These are phyloP conservation scores for Allolobophora icterica DNA, from an alignment of 2,888 invertebrate genomes.

Conservation along the genomic window DNA sequence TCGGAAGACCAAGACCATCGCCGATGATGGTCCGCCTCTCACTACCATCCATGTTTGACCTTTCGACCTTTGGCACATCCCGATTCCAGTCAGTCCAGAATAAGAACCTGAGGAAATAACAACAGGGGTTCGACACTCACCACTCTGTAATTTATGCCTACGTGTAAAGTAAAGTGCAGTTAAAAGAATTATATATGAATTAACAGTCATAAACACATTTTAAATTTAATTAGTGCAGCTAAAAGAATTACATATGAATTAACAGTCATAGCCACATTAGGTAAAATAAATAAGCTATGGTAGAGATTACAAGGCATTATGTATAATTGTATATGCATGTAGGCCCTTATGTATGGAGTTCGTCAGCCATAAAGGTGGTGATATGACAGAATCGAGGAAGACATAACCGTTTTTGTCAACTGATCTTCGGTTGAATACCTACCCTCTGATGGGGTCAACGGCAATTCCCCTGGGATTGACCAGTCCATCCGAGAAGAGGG, in stretches of 20 bases:
- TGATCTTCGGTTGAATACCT: background rate
- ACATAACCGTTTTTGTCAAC: background rate
- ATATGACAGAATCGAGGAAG: background rate
- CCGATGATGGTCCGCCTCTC: conserved; percentile 71
- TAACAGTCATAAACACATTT: background rate
- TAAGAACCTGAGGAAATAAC: conserved; percentile 75
- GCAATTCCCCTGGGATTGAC: conserved; percentile 93
- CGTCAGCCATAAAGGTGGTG: no score
- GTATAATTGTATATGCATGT: no score
- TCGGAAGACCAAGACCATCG: conserved; percentile 79
- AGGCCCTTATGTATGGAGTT: no score
- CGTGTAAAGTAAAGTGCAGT: background rate
- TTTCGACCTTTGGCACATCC: conserved; percentile 86
- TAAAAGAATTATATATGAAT: background rate
- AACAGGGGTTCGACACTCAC: background rate
- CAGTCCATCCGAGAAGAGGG: conserved; percentile 78
- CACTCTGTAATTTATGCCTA: background rate
- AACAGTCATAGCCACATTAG: no score
- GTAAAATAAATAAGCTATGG: background rate
- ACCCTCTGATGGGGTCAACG: conserved; percentile 87
- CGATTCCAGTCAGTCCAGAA: conserved; percentile 99
- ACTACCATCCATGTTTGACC: conserved; percentile 90
- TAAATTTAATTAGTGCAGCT: no score
- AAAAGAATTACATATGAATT: no score
- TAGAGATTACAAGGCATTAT: background rate